A percentile compares a stretch with the other conserved stretches of the same genome.
phyloP scores from a whole-genome alignment of 2,797 vertebrate genomes.

The Tolypeutes matacus region DNA sequence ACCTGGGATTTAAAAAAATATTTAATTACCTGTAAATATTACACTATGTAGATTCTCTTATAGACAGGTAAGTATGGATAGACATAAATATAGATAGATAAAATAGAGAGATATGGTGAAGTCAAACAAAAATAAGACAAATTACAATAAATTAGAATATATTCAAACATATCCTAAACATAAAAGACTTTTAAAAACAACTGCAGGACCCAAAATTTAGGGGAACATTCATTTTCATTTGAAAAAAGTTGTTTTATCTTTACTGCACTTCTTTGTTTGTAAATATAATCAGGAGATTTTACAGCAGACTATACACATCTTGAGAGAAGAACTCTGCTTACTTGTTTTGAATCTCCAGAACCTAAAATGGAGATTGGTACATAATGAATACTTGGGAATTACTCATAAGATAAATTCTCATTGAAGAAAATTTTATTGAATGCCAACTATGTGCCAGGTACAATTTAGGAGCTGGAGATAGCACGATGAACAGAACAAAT shows the following conservation, averaged over 20 bases:
- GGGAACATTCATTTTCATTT: neutral
- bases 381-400: neutral
- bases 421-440: neutral
- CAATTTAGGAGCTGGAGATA: neutral
- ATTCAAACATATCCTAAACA: neutral
- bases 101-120: neutral
- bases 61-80: neutral
- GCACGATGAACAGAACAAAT: neutral
- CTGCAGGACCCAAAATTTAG: neutral
- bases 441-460: neutral
- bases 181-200: slow-evolving; percentile 1
- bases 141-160: neutral
- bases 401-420: neutral
- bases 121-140: neutral
- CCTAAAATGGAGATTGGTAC: neutral
- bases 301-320: neutral
- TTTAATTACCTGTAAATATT: neutral
- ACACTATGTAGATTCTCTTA: neutral
- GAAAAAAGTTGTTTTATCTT: slow-evolving; percentile 26
- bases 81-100: neutral
- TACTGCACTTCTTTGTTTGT: neutral
- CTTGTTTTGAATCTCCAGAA: neutral
- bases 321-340: neutral
- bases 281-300: neutral
- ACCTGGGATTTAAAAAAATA: neutral